Evolutionary conservation across 2,113 vertebrate genomes (phyloP).

Genomic region (Dipodomys ordii): DNA sequence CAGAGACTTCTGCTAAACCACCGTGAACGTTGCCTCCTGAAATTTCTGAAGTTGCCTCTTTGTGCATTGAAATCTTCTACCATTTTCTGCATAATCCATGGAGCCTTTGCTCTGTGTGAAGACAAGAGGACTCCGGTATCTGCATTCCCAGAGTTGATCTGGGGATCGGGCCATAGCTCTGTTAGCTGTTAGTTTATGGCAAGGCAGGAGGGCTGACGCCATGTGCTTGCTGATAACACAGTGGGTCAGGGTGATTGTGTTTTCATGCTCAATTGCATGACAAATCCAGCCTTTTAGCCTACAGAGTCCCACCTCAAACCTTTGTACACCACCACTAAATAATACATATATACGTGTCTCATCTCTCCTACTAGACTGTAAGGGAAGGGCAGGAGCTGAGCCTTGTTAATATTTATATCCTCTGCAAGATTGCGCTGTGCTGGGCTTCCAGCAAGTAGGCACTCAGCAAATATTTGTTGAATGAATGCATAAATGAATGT

Average conservation of each 20-base stretch:
- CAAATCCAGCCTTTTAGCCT: constrained; percentile 35
- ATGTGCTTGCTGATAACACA: background rate
- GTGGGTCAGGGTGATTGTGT: background rate
- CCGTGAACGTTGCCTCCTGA: rapidly evolving
- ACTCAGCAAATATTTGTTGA: constrained; percentile 80
- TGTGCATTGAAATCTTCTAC: background rate
- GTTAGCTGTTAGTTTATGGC: background rate
- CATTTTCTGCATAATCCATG: background rate
- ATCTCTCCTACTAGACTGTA: constrained; percentile 46
- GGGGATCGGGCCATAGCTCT: rapidly evolving
- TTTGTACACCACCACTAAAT: constrained; percentile 66
- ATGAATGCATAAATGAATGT: constrained; percentile 77
- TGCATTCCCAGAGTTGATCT: background rate
- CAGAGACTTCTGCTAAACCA: background rate
- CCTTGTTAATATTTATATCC: constrained; percentile 76
- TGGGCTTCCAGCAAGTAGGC: constrained; percentile 62
- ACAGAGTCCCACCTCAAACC: constrained; percentile 35
- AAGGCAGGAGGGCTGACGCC: background rate
- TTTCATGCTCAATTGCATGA: background rate
- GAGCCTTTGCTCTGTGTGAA: background rate
- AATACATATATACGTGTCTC: constrained; percentile 71
- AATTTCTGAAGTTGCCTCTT: background rate
- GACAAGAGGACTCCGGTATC: background rate
- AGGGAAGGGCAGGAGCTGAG: constrained; percentile 63
- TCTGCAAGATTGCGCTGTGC: constrained; percentile 41